Conservation (phyloP, 2,113 vertebrate genomes). For the Gallinago paraguaiae region DNA sequence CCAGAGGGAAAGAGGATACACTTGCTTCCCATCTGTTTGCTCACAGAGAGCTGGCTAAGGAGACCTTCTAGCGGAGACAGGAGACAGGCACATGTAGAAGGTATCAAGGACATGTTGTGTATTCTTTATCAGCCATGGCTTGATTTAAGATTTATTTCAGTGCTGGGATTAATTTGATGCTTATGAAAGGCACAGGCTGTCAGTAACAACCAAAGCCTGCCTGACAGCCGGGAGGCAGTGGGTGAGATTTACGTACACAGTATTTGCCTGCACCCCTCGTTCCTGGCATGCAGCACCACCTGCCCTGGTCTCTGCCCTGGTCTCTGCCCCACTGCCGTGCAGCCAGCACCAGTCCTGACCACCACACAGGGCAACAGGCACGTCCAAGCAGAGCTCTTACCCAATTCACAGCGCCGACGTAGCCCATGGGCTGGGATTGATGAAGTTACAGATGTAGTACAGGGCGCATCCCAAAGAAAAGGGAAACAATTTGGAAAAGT, state of each 20-base stretch:
- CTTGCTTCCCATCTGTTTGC: not conserved
- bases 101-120: not conserved
- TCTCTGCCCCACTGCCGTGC: not conserved
- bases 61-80: not conserved
- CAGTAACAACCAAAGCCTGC: not conserved
- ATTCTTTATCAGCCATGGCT: not conserved
- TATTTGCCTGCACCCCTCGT: not conserved
- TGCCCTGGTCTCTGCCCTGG: not conserved
- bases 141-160: not conserved
- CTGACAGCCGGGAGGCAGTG: not conserved
- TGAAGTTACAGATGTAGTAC: not conserved
- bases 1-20: not conserved
- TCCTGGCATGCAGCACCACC: not conserved
- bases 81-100: not conserved
- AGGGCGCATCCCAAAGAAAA: not conserved
- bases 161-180: conserved; percentile 9
- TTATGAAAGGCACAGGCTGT: not conserved
- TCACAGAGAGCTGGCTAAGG: not conserved
- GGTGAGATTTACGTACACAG: not conserved
- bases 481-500: not conserved
- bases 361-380: not conserved
- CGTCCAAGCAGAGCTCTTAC: not conserved
- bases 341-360: not conserved
- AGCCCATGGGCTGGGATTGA: not conserved
- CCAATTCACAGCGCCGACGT: too few relatives aligned